Conservation (phyloP, 2,797 vertebrate genomes). For the Sphenodon punctatus region DNA sequence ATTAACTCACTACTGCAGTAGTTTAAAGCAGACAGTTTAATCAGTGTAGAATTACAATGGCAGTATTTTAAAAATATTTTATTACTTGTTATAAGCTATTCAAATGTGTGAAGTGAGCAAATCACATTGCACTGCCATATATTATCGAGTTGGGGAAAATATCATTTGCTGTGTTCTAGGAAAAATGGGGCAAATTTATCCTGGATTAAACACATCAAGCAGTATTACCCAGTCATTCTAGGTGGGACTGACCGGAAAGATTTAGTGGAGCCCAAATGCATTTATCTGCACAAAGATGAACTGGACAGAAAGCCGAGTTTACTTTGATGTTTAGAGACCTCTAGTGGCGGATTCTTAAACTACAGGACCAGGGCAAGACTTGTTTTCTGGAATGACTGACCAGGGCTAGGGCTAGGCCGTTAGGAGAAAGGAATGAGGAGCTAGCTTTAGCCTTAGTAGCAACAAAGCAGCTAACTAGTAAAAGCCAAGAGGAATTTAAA, state of each 20-base stretch:
- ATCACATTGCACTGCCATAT: background rate
- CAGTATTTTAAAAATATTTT: background rate
- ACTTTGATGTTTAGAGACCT: background rate
- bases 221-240: fast-evolving
- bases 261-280: too few species aligned
- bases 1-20: too few species aligned
- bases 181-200: too few species aligned
- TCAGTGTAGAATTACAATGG: background rate
- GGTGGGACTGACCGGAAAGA: too few species aligned
- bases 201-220: fast-evolving
- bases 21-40: background rate
- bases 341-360: fast-evolving
- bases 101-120: fast-evolving
- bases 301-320: background rate
- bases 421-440: too few species aligned
- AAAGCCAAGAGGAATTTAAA: too few species aligned
- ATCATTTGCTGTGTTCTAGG: fast-evolving
- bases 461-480: too few species aligned
- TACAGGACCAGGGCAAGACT: too few species aligned
- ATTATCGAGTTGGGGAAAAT: fast-evolving
- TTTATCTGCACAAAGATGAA: background rate
- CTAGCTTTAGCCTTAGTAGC: too few species aligned
- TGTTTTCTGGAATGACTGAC: too few species aligned
- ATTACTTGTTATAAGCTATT: background rate
- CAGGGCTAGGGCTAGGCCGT: too few species aligned